These are phyloP conservation scores for Proisotoma minuta DNA, from an alignment of 2,888 invertebrate species.

Conservation along the genomic window DNA sequence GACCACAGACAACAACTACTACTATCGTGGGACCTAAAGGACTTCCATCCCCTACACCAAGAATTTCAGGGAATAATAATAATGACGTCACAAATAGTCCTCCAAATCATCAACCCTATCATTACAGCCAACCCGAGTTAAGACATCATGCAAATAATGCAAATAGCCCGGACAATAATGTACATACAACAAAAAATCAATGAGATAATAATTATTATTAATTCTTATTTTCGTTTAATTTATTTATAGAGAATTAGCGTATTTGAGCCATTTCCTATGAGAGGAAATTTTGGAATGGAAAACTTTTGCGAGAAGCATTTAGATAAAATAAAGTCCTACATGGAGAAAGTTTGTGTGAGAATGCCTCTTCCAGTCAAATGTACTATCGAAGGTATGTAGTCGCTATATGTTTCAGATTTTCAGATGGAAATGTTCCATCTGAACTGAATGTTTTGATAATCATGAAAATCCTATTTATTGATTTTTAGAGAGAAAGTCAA, in stretches of 20 bases:
- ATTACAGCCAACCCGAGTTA: slow-evolving; percentile 23
- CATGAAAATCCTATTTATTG: background rate
- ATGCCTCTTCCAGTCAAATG: slow-evolving; percentile 89
- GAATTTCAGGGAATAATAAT: background rate
- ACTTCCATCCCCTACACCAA: slow-evolving; percentile 12
- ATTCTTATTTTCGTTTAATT: background rate
- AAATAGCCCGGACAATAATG: slow-evolving; percentile 3
- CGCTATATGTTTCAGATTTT: too few species aligned
- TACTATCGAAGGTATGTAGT: slow-evolving; percentile 77
- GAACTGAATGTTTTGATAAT: slow-evolving; percentile 11
- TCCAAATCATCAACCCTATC: slow-evolving; percentile 16
- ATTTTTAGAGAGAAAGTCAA: slow-evolving; percentile 66
- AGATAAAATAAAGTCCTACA: slow-evolving; percentile 83
- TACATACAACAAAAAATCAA: too few species aligned
- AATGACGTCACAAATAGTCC: background rate
- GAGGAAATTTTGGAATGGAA: slow-evolving; percentile 85
- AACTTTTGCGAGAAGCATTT: slow-evolving; percentile 94
- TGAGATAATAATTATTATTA: background rate
- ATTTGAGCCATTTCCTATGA: slow-evolving; percentile 85
- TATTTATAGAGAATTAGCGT: slow-evolving; percentile 67
- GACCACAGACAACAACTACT: background rate
- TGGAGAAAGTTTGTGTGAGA: slow-evolving; percentile 76
- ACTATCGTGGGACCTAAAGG: slow-evolving; percentile 17
- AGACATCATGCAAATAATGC: slow-evolving; percentile 11
- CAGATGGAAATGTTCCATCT: background rate